Evolutionary conservation across 2,113 vertebrate species (phyloP).

Genomic region (Notarius quadriscutis): DNA sequence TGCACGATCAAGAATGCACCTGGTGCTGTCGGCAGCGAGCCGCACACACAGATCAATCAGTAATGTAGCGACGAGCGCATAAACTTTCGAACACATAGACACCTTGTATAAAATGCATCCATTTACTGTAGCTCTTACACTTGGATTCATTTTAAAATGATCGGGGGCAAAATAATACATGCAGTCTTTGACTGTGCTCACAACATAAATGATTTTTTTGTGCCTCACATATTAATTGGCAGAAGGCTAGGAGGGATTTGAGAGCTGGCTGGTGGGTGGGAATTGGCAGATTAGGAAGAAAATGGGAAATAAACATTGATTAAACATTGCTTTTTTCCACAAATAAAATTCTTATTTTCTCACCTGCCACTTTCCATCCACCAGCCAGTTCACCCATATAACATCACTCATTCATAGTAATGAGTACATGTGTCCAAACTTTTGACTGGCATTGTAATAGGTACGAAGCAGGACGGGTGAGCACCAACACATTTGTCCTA

Average conservation of each 20-base stretch:
- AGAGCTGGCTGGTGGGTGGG: background rate
- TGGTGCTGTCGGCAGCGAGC: slow-evolving; percentile 39
- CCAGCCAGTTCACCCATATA: background rate
- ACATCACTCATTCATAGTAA: too few relatives aligned
- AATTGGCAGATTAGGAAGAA: background rate
- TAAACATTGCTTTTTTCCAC: background rate
- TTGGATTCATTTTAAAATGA: background rate
- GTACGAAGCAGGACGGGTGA: background rate
- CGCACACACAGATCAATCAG: slow-evolving; percentile 50
- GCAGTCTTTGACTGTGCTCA: background rate
- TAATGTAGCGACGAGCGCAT: slow-evolving; percentile 32
- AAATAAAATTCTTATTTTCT: background rate
- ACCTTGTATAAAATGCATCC: background rate
- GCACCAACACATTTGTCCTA: background rate
- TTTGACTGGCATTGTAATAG: too few relatives aligned
- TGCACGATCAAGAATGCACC: slow-evolving; percentile 45
- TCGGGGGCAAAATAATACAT: background rate
- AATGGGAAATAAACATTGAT: background rate
- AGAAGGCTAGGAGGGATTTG: background rate
- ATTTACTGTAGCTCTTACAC: background rate
- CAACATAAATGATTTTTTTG: background rate
- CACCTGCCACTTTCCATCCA: background rate
- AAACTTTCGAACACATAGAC: slow-evolving; percentile 10
- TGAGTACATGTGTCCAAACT: too few relatives aligned
- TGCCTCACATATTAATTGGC: background rate